Conservation (phyloP, 2,888 invertebrate species). For the Lissocephala sabroskyi region DNA sequence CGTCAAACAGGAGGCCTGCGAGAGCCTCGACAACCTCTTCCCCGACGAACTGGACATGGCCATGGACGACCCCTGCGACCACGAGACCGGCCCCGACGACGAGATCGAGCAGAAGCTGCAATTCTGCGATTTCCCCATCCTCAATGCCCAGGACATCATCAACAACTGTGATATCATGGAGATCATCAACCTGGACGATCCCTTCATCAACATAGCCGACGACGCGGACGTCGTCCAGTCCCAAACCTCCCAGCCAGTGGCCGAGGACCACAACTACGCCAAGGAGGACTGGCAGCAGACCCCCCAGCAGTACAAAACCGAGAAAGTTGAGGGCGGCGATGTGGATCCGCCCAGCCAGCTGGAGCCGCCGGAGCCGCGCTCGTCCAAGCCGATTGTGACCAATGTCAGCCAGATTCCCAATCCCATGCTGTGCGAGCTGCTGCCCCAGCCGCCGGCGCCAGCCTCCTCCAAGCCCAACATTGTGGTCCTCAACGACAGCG, state of each 20-base stretch:
- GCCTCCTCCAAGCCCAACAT: constrained; percentile 63
- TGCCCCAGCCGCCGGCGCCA: constrained; percentile 19
- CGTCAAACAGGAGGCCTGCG: constrained; percentile 70
- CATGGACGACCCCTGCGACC: constrained; percentile 48
- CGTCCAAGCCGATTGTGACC: constrained; percentile 62
- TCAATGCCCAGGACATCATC: constrained; percentile 69
- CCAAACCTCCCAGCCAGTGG: constrained; percentile 23
- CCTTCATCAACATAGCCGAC: constrained; percentile 70
- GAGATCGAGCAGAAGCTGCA: constrained; percentile 69
- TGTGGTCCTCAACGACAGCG: constrained; percentile 71
- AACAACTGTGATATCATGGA: constrained; percentile 73
- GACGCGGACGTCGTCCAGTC: constrained; percentile 58
- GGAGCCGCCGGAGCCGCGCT: constrained; percentile 30
- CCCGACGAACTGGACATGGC: constrained; percentile 59
- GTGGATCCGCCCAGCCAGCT: constrained; percentile 6
- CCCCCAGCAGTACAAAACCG: constrained; percentile 62
- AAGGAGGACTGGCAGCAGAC: constrained; percentile 66
- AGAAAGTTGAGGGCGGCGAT: constrained; percentile 54
- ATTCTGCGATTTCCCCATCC: constrained; percentile 67
- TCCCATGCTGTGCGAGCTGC: constrained; percentile 38
- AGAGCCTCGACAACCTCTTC: constrained; percentile 63
- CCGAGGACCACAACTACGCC: constrained; percentile 69
- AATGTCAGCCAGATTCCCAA: constrained; percentile 64
- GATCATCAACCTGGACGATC: constrained; percentile 71
- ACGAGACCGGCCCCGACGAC: constrained; percentile 39